phyloP scores from a whole-genome alignment of 2,113 vertebrate species.

The Nerophis ophidion region DNA sequence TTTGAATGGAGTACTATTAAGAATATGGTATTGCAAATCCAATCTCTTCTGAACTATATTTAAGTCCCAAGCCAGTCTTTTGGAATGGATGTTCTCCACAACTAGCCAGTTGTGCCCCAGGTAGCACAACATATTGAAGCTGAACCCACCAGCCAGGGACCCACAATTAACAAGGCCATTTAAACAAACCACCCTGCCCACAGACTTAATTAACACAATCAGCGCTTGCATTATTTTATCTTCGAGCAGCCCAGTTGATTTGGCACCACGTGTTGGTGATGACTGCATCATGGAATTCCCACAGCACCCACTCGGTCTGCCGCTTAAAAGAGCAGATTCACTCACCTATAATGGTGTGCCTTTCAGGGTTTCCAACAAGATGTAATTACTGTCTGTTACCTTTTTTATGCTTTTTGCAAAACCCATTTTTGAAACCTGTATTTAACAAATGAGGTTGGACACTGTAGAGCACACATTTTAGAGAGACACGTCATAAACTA shows the following conservation, averaged over 20 bases:
- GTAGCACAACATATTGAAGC: conserved; percentile 42
- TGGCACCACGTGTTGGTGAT: conserved; percentile 43
- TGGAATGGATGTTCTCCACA: conserved; percentile 16
- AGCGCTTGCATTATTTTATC: conserved; percentile 67
- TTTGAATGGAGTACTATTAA: no score
- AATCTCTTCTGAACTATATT: no score
- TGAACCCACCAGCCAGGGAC: conserved; percentile 42
- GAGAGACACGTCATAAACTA: conserved; percentile 5
- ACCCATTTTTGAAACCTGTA: conserved; percentile 29
- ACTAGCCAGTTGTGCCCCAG: conserved; percentile 45
- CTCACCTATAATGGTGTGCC: conserved; percentile 50
- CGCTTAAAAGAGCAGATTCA: conserved; percentile 39
- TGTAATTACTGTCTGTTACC: conserved; percentile 46
- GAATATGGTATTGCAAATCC: background rate
- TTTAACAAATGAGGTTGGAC: conserved; percentile 39
- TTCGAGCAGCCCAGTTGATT: conserved; percentile 59
- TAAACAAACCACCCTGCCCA: conserved; percentile 67
- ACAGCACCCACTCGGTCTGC: conserved; percentile 26
- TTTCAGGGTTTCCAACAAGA: conserved; percentile 39
- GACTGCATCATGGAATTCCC: conserved; percentile 41
- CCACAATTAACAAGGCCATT: conserved; percentile 70
- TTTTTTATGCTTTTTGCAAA: conserved; percentile 17
- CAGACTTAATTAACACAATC: conserved; percentile 72
- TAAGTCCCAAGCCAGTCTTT: background rate
- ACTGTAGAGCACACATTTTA: no score